These are phyloP conservation scores for Sesia apiformis DNA, from an alignment of 2,888 invertebrate species.

Conservation along the genomic window DNA sequence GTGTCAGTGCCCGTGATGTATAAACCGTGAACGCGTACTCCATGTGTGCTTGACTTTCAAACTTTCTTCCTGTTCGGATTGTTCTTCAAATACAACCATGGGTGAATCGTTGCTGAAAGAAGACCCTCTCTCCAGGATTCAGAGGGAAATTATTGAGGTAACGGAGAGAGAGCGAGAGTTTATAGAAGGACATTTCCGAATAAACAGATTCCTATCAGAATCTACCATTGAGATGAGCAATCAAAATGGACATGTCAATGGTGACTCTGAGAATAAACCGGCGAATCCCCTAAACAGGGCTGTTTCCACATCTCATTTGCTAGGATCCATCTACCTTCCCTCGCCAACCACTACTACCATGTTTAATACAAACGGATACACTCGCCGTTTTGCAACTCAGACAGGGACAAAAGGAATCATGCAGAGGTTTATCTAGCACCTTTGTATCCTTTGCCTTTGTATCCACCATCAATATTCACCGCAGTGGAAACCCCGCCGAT, in stretches of 20 bases:
- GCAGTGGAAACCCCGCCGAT: conserved; percentile 47
- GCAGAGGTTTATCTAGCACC: conserved; percentile 87
- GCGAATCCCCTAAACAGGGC: conserved; percentile 50
- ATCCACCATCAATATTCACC: conserved; percentile 18
- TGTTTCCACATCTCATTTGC: conserved; percentile 59
- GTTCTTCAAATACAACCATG: too few relatives aligned
- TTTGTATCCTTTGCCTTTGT: conserved; percentile 45
- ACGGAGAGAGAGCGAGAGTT: conserved; percentile 89
- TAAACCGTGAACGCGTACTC: too few relatives aligned
- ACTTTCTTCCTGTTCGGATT: too few relatives aligned
- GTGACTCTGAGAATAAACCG: conserved; percentile 34
- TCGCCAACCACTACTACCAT: conserved; percentile 48
- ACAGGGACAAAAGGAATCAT: conserved; percentile 84
- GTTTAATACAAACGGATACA: conserved; percentile 64
- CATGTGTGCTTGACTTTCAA: too few relatives aligned
- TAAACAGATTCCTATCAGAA: conserved; percentile 59
- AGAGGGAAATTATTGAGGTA: conserved; percentile 91
- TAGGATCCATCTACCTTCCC: conserved; percentile 51
- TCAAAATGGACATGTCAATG: conserved; percentile 58
- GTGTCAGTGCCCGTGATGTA: too few relatives aligned
- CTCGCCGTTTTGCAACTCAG: conserved; percentile 77
- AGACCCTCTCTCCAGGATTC: conserved; percentile 86
- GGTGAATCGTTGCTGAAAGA: conserved; percentile 77
- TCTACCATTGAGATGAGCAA: conserved; percentile 64
- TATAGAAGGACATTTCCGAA: conserved; percentile 73